Evolutionary conservation across 2,113 vertebrate genomes (phyloP).

Genomic region (Sinocyclocheilus rhinocerous): DNA sequence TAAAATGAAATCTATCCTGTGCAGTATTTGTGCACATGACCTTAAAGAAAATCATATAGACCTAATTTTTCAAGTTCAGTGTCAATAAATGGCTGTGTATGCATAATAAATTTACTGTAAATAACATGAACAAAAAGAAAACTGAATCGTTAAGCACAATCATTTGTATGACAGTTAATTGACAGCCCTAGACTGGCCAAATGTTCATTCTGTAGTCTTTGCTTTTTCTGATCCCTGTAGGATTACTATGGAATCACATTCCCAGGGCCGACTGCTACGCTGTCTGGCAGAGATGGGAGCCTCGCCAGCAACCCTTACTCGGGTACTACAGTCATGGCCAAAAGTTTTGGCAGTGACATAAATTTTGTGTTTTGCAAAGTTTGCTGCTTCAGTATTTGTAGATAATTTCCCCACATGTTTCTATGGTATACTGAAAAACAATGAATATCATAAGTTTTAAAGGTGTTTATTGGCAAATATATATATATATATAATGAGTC

Average conservation of each 20-base stretch:
- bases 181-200: not conserved
- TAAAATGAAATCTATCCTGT: not conserved
- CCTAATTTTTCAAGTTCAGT: not conserved
- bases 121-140: not conserved
- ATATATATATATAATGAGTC: too few relatives aligned
- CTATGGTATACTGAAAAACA: too few relatives aligned
- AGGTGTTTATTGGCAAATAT: too few relatives aligned
- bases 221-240: slow-evolving; percentile 66
- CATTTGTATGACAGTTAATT: not conserved
- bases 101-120: not conserved
- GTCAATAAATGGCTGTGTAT: not conserved
- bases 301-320: slow-evolving; percentile 94
- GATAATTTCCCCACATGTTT: too few relatives aligned
- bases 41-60: not conserved
- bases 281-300: slow-evolving; percentile 90
- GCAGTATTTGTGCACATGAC: not conserved
- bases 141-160: not conserved
- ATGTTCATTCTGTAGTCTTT: not conserved
- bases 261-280: slow-evolving; percentile 86
- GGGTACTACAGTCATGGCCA: slow-evolving; percentile 72
- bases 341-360: too few relatives aligned
- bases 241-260: slow-evolving; percentile 99
- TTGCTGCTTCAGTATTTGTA: too few relatives aligned
- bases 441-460: too few relatives aligned
- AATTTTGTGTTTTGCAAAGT: too few relatives aligned